Evolutionary conservation across 2,113 vertebrate species (phyloP).

Genomic region (Mesitornis unicolor): DNA sequence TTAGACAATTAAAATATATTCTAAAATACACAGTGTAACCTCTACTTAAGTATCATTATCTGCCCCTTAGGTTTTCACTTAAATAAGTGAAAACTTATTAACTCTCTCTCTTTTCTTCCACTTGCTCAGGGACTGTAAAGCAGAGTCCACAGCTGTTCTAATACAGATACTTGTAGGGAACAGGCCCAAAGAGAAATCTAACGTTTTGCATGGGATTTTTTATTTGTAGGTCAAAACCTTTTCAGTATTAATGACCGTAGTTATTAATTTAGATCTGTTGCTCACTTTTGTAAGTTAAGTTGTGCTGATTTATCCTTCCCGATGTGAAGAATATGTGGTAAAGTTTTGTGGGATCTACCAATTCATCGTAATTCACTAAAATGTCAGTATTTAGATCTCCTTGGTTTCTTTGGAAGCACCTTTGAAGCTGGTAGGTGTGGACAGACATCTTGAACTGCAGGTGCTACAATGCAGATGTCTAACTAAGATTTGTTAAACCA

Average conservation of each 20-base stretch:
- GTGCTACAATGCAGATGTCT: background rate
- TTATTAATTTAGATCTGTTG: background rate
- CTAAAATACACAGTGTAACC: slow-evolving; percentile 13
- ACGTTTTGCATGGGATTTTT: background rate
- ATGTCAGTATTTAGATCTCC: background rate
- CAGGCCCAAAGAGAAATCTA: background rate
- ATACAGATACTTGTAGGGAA: background rate
- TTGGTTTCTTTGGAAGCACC: background rate
- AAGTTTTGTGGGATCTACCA: background rate
- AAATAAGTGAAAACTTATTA: no score
- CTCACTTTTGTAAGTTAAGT: background rate
- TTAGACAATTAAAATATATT: slow-evolving; percentile 2
- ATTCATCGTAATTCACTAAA: background rate
- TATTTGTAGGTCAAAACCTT: background rate
- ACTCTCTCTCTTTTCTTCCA: background rate
- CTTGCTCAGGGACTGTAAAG: background rate
- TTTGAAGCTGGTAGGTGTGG: background rate
- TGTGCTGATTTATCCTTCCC: background rate
- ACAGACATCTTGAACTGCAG: background rate
- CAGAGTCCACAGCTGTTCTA: background rate
- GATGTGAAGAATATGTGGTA: background rate
- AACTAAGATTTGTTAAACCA: background rate
- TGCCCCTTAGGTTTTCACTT: background rate
- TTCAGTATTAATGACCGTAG: background rate
- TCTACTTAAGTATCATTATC: background rate